Evolutionary conservation across 2,888 invertebrate species (phyloP).

Genomic region (Muschampia plurimacula): DNA sequence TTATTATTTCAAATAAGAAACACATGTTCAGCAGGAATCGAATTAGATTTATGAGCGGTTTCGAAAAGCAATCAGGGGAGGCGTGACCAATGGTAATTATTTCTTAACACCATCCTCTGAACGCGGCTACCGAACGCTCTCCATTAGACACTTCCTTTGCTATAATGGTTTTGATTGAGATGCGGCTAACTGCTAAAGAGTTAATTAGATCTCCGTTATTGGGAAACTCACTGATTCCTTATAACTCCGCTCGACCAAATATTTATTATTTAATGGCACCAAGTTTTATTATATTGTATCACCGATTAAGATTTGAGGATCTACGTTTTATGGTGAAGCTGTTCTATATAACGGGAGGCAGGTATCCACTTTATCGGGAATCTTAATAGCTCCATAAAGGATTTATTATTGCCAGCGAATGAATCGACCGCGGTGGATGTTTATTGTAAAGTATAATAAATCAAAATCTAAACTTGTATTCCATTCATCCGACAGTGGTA

Average conservation of each 20-base stretch:
- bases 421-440: slow-evolving; percentile 48
- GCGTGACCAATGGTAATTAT: slow-evolving; percentile 80
- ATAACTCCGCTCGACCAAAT: slow-evolving; percentile 40
- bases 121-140: slow-evolving; percentile 71
- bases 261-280: slow-evolving; percentile 42
- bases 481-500: slow-evolving; percentile 46
- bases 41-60: slow-evolving; percentile 75
- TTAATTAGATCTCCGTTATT: slow-evolving; percentile 64
- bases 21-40: slow-evolving; percentile 60
- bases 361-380: slow-evolving; percentile 42
- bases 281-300: slow-evolving; percentile 22
- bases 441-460: slow-evolving; percentile 53
- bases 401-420: slow-evolving; percentile 54
- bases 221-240: slow-evolving; percentile 43
- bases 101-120: slow-evolving; percentile 80
- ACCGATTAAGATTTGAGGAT: slow-evolving; percentile 24
- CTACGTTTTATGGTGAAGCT: slow-evolving; percentile 6
- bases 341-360: slow-evolving; percentile 24
- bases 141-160: slow-evolving; percentile 70
- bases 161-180: slow-evolving; percentile 73
- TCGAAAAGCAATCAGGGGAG: slow-evolving; percentile 81
- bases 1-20: slow-evolving; percentile 70
- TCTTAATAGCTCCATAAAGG: slow-evolving; percentile 53
- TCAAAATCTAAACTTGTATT: slow-evolving; percentile 52
- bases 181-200: slow-evolving; percentile 59